phyloP scores from a whole-genome alignment of 2,113 vertebrate genomes.

The Corynorhinus townsendii region DNA sequence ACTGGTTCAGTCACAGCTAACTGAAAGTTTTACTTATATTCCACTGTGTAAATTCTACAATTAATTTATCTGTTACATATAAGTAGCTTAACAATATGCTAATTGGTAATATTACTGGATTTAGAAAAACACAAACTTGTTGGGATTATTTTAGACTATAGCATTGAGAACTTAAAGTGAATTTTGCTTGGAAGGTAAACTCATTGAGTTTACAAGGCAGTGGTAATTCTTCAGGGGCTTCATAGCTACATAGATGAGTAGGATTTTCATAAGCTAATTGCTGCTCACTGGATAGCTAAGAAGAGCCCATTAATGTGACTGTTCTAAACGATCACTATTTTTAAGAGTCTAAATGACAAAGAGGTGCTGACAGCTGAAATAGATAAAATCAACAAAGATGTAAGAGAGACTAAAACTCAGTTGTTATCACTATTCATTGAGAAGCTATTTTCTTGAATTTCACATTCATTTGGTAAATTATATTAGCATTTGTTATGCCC shows the following conservation, averaged over 20 bases:
- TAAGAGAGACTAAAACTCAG: constrained; percentile 41
- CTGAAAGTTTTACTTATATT: background rate
- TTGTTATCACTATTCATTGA: constrained; percentile 28
- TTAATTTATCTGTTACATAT: background rate
- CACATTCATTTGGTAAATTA: constrained; percentile 56
- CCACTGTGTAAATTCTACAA: background rate
- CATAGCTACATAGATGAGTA: background rate
- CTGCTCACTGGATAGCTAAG: background rate
- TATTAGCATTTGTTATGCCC: constrained; percentile 36
- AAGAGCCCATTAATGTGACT: constrained; percentile 32
- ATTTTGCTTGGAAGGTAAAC: background rate
- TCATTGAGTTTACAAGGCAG: background rate
- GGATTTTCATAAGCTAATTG: background rate
- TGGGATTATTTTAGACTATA: background rate
- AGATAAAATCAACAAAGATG: constrained; percentile 59
- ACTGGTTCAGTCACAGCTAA: background rate
- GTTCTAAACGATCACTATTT: background rate
- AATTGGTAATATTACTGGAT: background rate
- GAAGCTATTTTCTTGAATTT: constrained; percentile 55
- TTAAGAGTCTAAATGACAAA: constrained; percentile 39
- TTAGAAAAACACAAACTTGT: constrained; percentile 21
- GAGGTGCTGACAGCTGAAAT: constrained; percentile 67
- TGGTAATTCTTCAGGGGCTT: background rate
- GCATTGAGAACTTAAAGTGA: background rate
- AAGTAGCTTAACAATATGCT: background rate